Evolutionary conservation across 2,888 invertebrate species (phyloP).

Genomic region (Tanytarsus gracilentus): DNA sequence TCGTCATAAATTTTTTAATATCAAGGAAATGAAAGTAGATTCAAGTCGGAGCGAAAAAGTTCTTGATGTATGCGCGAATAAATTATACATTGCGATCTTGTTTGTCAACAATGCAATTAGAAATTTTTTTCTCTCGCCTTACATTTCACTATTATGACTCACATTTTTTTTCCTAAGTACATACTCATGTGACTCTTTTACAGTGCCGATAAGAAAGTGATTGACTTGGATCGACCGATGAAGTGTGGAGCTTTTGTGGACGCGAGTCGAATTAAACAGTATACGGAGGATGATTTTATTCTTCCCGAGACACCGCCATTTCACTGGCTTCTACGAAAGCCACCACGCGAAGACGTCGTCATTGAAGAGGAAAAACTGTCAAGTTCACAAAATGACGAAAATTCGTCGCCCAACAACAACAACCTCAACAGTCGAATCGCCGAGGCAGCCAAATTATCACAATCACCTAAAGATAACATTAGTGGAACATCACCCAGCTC

Average conservation of each 20-base stretch:
- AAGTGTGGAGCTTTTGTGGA: slow-evolving; percentile 72
- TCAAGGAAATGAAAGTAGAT: too few relatives aligned
- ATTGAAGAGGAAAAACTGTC: slow-evolving; percentile 21
- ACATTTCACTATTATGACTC: too few relatives aligned
- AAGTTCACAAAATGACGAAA: slow-evolving; percentile 23
- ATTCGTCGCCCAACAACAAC: slow-evolving; percentile 31
- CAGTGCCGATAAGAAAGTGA: slow-evolving; percentile 53
- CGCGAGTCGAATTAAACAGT: slow-evolving; percentile 51
- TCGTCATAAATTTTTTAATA: too few relatives aligned
- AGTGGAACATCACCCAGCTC: slow-evolving; percentile 35
- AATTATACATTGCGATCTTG: too few relatives aligned
- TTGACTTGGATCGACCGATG: slow-evolving; percentile 62
- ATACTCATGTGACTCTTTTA: background rate
- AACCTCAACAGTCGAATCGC: slow-evolving; percentile 12
- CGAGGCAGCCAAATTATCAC: slow-evolving; percentile 30
- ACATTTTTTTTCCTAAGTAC: background rate
- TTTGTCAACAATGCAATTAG: too few relatives aligned
- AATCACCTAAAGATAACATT: slow-evolving; percentile 30
- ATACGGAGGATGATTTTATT: slow-evolving; percentile 48
- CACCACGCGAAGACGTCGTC: slow-evolving; percentile 31
- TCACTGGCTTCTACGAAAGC: slow-evolving; percentile 45
- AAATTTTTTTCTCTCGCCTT: too few relatives aligned
- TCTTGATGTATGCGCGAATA: too few relatives aligned
- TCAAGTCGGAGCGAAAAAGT: too few relatives aligned
- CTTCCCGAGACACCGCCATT: slow-evolving; percentile 58